Percentiles rank a stretch among this genome's conserved stretches.
These are phyloP conservation scores for Drosophila quinaria DNA, from an alignment of 2,888 invertebrate species.

Conservation along the genomic window DNA sequence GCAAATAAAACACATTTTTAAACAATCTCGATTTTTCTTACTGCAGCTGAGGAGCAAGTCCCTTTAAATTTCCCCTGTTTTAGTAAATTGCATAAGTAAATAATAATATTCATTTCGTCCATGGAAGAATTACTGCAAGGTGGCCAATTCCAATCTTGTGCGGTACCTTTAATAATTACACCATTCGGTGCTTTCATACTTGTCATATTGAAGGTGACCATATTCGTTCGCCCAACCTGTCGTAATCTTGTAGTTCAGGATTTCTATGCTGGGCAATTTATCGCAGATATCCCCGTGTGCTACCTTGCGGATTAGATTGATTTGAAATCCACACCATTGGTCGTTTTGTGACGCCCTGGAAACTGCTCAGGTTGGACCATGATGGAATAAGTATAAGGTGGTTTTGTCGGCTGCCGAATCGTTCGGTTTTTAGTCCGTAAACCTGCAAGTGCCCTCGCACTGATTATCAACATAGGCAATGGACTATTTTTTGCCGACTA, in stretches of 20 bases:
- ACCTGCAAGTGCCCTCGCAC: too few relatives aligned
- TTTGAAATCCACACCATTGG: slow-evolving; percentile 14
- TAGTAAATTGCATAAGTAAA: too few relatives aligned
- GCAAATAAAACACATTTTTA: neutral
- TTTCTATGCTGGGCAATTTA: slow-evolving; percentile 20
- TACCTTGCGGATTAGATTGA: neutral
- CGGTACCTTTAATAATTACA: neutral
- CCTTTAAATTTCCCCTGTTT: too few relatives aligned
- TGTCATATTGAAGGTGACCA: too few relatives aligned
- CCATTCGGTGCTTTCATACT: neutral
- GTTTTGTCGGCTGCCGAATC: too few relatives aligned
- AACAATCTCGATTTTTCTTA: neutral
- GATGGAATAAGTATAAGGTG: too few relatives aligned
- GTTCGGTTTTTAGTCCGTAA: too few relatives aligned
- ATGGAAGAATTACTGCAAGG: neutral
- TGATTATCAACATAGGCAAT: too few relatives aligned
- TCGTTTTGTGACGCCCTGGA: slow-evolving; percentile 19
- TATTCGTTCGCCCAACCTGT: slow-evolving; percentile 29
- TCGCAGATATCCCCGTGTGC: slow-evolving; percentile 8
- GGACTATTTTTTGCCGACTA: too few relatives aligned
- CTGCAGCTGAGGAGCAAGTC: neutral
- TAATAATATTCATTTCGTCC: neutral
- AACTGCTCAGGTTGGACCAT: slow-evolving; percentile 11
- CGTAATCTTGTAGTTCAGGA: slow-evolving; percentile 35
- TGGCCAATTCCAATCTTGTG: neutral